phyloP scores from a whole-genome alignment of 2,113 vertebrate species.

The Aegypius monachus region DNA sequence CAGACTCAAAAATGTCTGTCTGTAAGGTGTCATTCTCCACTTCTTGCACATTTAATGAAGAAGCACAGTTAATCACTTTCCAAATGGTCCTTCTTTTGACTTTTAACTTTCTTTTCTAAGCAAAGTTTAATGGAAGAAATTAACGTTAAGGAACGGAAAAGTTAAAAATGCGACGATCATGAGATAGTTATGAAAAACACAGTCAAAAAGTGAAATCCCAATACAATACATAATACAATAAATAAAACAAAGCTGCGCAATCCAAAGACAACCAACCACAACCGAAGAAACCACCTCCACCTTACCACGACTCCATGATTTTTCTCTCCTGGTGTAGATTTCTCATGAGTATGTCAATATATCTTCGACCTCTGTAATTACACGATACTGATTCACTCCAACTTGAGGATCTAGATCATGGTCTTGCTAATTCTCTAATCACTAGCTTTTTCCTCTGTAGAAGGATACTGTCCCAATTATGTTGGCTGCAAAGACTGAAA shows the following conservation, averaged over 20 bases:
- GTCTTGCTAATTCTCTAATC: background rate
- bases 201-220: background rate
- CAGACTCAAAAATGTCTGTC: background rate
- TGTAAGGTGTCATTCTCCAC: background rate
- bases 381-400: background rate
- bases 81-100: background rate
- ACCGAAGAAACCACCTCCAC: background rate
- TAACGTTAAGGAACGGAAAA: background rate
- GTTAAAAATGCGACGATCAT: background rate
- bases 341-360: fast-evolving
- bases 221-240: background rate
- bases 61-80: conserved; percentile 4
- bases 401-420: background rate
- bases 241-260: background rate
- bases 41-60: conserved; percentile 27
- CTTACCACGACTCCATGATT: background rate
- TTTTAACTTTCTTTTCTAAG: background rate
- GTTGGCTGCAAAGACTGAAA: background rate
- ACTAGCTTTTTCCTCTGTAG: background rate
- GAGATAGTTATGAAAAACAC: background rate
- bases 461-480: background rate
- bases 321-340: background rate
- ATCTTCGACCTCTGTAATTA: background rate
- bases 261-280: background rate
- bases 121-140: background rate